phyloP scores from a whole-genome alignment of 2,888 invertebrate genomes.

The Trichogramma evanescens region DNA sequence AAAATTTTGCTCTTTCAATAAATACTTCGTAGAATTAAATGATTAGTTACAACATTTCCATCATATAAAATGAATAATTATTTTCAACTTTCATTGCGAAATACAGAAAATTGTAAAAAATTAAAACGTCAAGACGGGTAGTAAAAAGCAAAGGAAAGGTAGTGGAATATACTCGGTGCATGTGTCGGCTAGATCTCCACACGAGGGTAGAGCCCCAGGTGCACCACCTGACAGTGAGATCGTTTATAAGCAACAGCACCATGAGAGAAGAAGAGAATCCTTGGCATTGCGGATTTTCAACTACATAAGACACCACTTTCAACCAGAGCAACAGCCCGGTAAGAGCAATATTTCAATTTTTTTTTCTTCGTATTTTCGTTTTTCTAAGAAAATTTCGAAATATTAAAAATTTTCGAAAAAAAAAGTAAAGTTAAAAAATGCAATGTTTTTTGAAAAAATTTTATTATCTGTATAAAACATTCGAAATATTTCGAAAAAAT shows the following conservation, averaged over 20 bases:
- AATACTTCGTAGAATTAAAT: too few relatives aligned
- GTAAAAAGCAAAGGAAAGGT: not conserved
- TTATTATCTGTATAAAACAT: constrained; percentile 12
- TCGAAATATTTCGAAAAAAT: not conserved
- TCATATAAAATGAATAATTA: too few relatives aligned
- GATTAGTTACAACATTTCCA: too few relatives aligned
- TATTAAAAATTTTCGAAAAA: not conserved
- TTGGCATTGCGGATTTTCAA: constrained; percentile 37
- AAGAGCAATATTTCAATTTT: constrained; percentile 19
- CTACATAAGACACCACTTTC: constrained; percentile 38
- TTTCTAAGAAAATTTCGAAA: not conserved
- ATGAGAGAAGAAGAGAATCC: constrained; percentile 32
- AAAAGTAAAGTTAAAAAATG: not conserved
- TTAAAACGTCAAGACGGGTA: not conserved
- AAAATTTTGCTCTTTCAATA: too few relatives aligned
- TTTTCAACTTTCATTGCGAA: too few relatives aligned
- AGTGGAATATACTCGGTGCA: constrained; percentile 41
- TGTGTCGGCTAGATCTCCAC: constrained; percentile 35
- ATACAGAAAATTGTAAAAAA: too few relatives aligned
- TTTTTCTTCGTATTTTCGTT: not conserved
- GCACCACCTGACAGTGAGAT: constrained; percentile 33
- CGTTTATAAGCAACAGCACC: constrained; percentile 26
- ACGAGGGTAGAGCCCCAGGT: constrained; percentile 25
- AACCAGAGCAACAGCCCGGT: constrained; percentile 32
- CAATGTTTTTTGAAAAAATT: constrained; percentile 1